These are phyloP conservation scores for Lemur catta DNA, from an alignment of 2,797 vertebrate species.

Conservation along the genomic window DNA sequence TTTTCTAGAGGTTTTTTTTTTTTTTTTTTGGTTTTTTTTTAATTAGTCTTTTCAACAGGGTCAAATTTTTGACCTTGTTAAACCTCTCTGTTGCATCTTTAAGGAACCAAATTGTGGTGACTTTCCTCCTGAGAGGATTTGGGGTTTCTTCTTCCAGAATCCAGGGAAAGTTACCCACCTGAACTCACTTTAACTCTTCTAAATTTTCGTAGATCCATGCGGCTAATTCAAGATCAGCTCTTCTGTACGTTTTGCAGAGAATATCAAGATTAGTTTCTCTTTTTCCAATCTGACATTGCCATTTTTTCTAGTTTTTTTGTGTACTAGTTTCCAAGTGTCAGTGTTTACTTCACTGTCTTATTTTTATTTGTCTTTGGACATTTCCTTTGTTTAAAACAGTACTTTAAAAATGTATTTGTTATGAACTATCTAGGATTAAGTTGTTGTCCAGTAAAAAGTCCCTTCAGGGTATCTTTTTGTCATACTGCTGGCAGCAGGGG, in stretches of 20 bases:
- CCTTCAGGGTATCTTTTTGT: neutral
- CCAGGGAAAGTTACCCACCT: neutral
- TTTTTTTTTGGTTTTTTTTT: neutral
- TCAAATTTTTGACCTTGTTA: neutral
- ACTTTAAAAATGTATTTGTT: slow-evolving; percentile 38
- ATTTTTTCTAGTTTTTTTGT: neutral
- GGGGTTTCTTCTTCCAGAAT: neutral
- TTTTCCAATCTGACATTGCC: neutral
- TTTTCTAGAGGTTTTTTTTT: neutral
- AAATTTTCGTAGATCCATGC: neutral
- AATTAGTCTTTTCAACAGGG: neutral
- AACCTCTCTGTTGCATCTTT: neutral
- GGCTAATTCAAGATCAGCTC: no score
- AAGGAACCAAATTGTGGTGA: neutral
- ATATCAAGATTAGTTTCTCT: neutral
- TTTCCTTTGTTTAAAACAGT: slow-evolving; percentile 26
- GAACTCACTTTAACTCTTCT: neutral
- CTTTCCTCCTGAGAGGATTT: neutral
- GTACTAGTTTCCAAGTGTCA: neutral
- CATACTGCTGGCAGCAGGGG: neutral
- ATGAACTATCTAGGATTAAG: slow-evolving; percentile 50
- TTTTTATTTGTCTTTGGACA: slow-evolving; percentile 43
- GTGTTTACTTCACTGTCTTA: neutral
- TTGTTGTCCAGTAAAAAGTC: slow-evolving; percentile 1
- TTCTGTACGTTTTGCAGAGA: neutral